Base-by-base conservation (phyloP, 1,140 invertebrate species). In the Drosophila takahashii region DNA sequence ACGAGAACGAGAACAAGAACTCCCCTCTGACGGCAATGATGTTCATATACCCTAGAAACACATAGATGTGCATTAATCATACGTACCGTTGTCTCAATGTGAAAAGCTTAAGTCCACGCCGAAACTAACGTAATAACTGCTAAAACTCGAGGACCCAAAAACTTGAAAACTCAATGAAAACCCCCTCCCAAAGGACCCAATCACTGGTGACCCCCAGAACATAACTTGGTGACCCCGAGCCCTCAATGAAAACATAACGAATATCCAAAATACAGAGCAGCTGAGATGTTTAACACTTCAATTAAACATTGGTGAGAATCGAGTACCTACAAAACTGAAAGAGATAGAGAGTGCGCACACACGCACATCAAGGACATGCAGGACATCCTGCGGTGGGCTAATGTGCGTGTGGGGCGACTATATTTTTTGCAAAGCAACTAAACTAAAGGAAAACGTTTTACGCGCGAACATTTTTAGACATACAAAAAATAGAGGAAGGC, bases 281-380 rank as follows among this genome's bases (percentile, higher is more conserved):
- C 74, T 60, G 45, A 73, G 56, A 77, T 77, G 78, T 83, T 78
- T 71, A 78, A 67, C 18, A 81, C 64, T 77, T 65, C 58, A 75
- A 79, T 62, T 62, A 62, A 89, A 86, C 61, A 80, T 80, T 79
- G 80, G 84, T 89, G 84, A 89, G 85, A 89, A 85, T 89, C 84
- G 84, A 80, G 84, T 89, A 89, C 84, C 84, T 89, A 89, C 79
- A 74, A 69, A 78, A 71, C 80, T 80, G 53, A 76, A 54, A 73
- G 71, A 77, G 62, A 87, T 36, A 81, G 36, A 80, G 52, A 70
- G 32, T 60, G 9, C 41, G 0, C 42, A 22, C 32, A 37, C 39
- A 22, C 32, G 18, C 36, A 39, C 41, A 42, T 36, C 22, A 1
- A 22, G 22, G 22, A 41, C n/a, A n/a, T 45, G 18, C 42, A 13